These are phyloP conservation scores for Cotesia chilonis DNA, from an alignment of 1,140 invertebrate genomes.

Conservation along the genomic window DNA sequence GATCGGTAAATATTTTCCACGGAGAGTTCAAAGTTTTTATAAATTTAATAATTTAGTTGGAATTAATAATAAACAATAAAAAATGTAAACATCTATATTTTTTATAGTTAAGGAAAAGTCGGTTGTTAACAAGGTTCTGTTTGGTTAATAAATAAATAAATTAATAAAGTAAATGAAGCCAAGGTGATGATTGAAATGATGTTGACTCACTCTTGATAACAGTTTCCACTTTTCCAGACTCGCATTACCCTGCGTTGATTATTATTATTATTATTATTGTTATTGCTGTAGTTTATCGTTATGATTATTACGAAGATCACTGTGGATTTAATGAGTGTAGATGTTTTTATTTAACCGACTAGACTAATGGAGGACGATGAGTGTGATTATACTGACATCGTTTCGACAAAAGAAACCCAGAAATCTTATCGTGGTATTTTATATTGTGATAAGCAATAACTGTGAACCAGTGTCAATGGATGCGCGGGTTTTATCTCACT, in stretches of 20 bases:
- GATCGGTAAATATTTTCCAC: neutral
- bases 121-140: neutral
- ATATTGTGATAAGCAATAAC: conserved; percentile 12
- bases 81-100: too few relatives aligned
- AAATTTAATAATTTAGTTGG: neutral
- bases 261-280: too few relatives aligned
- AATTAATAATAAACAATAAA: too few relatives aligned
- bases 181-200: conserved; percentile 7
- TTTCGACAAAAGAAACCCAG: conserved; percentile 13
- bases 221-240: conserved; percentile 18
- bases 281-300: too few relatives aligned
- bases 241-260: neutral
- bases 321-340: too few relatives aligned
- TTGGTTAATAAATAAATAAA: conserved; percentile 1
- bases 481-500: conserved; percentile 6
- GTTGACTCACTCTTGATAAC: conserved; percentile 23
- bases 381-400: conserved; percentile 8
- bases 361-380: too few relatives aligned
- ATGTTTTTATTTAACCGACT: too few relatives aligned
- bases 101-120: too few relatives aligned
- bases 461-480: conserved; percentile 12
- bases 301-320: too few relatives aligned
- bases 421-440: conserved; percentile 22
- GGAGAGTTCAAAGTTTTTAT: neutral
- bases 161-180: conserved; percentile 16